These are phyloP conservation scores for Pomatostomus ruficeps DNA, from an alignment of 2,113 vertebrate species.

Conservation along the genomic window DNA sequence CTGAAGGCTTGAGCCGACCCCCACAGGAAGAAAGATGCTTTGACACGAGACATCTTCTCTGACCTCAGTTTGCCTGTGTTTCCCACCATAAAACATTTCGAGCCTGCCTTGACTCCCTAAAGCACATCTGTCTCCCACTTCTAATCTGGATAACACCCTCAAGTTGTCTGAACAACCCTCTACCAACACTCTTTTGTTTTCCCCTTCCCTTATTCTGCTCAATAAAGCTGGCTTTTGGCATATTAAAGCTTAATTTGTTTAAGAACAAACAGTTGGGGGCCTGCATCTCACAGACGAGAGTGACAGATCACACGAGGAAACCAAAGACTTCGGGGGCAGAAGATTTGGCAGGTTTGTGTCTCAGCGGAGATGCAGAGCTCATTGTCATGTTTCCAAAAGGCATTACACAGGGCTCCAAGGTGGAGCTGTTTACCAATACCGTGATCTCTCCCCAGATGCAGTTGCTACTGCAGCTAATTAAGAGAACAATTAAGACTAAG, in stretches of 20 bases:
- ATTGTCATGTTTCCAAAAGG: slow-evolving; percentile 80
- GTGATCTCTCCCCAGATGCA: slow-evolving; percentile 86
- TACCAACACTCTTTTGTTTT: slow-evolving; percentile 43
- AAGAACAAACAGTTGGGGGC: slow-evolving; percentile 72
- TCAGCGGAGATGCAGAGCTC: slow-evolving; percentile 72
- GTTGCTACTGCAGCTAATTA: slow-evolving; percentile 94
- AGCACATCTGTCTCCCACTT: neutral
- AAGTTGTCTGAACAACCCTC: neutral
- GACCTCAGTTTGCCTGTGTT: neutral
- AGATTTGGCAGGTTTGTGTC: slow-evolving; percentile 76
- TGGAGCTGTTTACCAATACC: slow-evolving; percentile 82
- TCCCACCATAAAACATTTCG: neutral
- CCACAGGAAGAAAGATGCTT: neutral
- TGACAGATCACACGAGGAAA: slow-evolving; percentile 63
- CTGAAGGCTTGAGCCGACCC: neutral
- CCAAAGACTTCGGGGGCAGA: slow-evolving; percentile 57
- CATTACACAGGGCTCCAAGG: slow-evolving; percentile 78
- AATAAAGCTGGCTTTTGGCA: slow-evolving; percentile 63
- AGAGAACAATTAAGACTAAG: slow-evolving; percentile 94
- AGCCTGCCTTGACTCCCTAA: neutral
- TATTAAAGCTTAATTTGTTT: slow-evolving; percentile 76
- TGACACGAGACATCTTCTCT: fast-evolving
- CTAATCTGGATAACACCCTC: neutral
- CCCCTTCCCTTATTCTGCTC: neutral
- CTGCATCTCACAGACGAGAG: slow-evolving; percentile 39